Percentiles rank a stretch among this genome's conserved stretches.
Conservation (phyloP, 1,140 invertebrate genomes). For the Pteromalus puparum region DNA sequence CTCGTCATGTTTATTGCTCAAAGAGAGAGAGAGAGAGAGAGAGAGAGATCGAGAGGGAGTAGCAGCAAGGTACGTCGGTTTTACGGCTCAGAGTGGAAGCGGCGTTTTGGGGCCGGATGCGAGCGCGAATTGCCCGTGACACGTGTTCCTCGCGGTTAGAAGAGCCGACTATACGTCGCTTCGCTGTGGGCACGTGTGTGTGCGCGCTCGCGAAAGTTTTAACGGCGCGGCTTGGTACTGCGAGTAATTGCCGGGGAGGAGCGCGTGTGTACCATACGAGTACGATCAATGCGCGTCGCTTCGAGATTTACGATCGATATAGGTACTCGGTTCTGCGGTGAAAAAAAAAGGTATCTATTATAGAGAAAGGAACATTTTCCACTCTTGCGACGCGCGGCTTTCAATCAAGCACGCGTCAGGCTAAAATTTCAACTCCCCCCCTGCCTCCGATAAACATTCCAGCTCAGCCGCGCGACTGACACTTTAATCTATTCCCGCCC, state of each 20-base stretch:
- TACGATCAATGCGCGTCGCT: neutral
- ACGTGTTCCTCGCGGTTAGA: conserved; percentile 4
- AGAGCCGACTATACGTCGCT: neutral
- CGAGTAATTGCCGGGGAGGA: neutral
- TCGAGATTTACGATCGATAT: neutral
- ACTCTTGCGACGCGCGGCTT: neutral
- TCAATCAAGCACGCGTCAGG: neutral
- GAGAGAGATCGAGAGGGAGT: neutral
- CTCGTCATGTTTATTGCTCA: conserved; percentile 2
- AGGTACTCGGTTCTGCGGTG: no score
- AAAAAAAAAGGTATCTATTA: no score
- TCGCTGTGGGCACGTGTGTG: neutral
- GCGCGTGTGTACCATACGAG: neutral
- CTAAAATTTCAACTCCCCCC: neutral
- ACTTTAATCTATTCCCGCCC: conserved; percentile 15
- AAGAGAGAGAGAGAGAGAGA: neutral
- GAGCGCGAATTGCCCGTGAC: conserved; percentile 5
- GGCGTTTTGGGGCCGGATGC: neutral
- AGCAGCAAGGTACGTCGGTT: neutral
- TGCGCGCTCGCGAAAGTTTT: neutral
- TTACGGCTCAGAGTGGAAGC: neutral
- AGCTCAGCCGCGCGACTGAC: neutral
- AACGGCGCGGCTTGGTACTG: neutral
- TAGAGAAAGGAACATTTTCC: neutral
- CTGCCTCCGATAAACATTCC: neutral